Evolutionary conservation across 2,113 vertebrate genomes (phyloP).

Genomic region (Tetrao urogallus): DNA sequence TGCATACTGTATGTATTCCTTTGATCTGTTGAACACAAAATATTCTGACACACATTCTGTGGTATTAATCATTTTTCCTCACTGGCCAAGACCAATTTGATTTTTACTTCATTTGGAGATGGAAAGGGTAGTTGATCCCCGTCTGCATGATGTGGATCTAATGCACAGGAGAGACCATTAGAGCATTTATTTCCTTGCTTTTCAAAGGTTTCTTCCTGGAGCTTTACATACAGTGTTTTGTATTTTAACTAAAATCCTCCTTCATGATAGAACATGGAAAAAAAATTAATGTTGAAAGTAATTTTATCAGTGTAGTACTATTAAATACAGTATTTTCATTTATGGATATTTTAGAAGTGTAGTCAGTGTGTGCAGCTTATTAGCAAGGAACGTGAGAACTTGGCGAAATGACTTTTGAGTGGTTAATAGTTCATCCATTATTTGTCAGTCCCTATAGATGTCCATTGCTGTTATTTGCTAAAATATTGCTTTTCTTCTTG

Average conservation of each 20-base stretch:
- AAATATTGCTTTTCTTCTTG: neutral
- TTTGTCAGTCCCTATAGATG: neutral
- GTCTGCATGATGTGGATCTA: neutral
- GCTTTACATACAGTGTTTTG: neutral
- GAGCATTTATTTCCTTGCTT: neutral
- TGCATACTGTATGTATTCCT: conserved; percentile 27
- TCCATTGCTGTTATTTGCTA: neutral
- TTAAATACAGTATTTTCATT: neutral
- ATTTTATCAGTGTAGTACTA: neutral
- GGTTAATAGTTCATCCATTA: conserved; percentile 9
- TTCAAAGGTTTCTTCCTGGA: neutral
- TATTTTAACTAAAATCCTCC: neutral
- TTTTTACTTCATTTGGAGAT: conserved; percentile 38
- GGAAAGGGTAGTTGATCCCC: conserved; percentile 20
- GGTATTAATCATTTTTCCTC: conserved; percentile 36
- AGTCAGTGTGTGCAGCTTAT: neutral
- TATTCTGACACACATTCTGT: conserved; percentile 49
- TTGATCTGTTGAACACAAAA: conserved; percentile 47
- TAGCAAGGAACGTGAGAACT: neutral
- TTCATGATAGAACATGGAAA: neutral
- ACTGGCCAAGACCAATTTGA: conserved; percentile 46
- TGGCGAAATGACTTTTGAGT: neutral
- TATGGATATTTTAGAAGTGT: neutral
- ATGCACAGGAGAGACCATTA: neutral
- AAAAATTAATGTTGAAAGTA: neutral